These are phyloP conservation scores for Scrobipalpa atriplicella DNA, from an alignment of 2,888 invertebrate genomes.

Conservation along the genomic window DNA sequence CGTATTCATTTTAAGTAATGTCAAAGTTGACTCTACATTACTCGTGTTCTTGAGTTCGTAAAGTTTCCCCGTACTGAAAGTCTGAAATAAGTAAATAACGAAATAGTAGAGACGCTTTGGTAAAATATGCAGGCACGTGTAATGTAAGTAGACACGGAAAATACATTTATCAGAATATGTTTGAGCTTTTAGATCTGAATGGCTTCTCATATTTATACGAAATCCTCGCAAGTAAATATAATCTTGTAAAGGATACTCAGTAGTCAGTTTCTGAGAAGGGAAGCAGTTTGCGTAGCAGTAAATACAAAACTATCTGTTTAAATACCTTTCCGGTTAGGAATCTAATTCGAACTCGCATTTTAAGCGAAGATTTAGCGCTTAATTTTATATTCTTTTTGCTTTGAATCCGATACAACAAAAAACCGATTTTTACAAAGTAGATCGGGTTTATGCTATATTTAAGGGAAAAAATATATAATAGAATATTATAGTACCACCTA, in stretches of 20 bases:
- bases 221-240: not conserved
- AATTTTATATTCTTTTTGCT: no score
- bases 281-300: not conserved
- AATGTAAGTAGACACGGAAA: slow-evolving; percentile 1
- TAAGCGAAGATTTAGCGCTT: no score
- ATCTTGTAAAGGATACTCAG: not conserved
- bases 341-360: no score
- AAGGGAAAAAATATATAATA: no score
- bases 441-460: no score
- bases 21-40: not conserved
- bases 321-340: no score
- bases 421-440: no score
- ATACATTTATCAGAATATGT: not conserved
- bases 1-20: slow-evolving; percentile 8
- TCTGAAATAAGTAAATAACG: not conserved
- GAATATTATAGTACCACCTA: no score
- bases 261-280: not conserved
- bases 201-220: not conserved
- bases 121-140: not conserved
- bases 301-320: no score
- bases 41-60: not conserved
- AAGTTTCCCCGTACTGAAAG: not conserved
- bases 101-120: not conserved
- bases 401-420: no score
- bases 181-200: not conserved